Evolutionary conservation across 2,797 vertebrate species (phyloP).

Genomic region (Gambusia yucatana): DNA sequence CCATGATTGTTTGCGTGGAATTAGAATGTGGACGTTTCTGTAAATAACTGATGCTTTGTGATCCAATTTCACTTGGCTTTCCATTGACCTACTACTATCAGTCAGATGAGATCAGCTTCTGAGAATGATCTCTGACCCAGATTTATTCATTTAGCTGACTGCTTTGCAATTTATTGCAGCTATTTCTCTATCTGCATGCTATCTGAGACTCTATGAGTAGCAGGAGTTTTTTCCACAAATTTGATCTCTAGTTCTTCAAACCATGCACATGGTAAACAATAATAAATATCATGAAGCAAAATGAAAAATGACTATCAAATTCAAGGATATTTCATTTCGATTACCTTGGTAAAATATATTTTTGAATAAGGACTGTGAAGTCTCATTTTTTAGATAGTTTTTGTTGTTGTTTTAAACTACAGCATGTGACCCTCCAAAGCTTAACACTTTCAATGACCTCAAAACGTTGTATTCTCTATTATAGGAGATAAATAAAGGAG

Average conservation of each 20-base stretch:
- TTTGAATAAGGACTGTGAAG: no score
- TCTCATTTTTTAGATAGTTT: background rate
- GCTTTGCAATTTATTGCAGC: constrained; percentile 1
- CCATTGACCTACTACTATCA: constrained; percentile 55
- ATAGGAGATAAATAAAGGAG: no score
- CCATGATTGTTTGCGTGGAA: background rate
- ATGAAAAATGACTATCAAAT: background rate
- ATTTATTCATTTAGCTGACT: constrained; percentile 11
- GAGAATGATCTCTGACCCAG: constrained; percentile 18
- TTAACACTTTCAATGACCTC: background rate
- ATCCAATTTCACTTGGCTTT: constrained; percentile 53
- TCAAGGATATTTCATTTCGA: background rate
- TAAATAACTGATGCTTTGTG: constrained; percentile 39
- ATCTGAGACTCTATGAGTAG: background rate
- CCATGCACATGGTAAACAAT: background rate
- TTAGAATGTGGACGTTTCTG: constrained; percentile 9
- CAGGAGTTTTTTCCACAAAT: background rate
- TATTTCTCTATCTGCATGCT: background rate
- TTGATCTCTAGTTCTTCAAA: background rate
- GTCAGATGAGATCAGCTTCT: constrained; percentile 29
- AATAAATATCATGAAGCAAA: background rate
- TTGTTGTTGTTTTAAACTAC: background rate
- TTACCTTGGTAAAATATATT: background rate
- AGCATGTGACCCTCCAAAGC: background rate
- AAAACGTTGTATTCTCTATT: background rate